These are phyloP conservation scores for Drosophila incognita DNA, from an alignment of 2,888 invertebrate species.

Conservation along the genomic window DNA sequence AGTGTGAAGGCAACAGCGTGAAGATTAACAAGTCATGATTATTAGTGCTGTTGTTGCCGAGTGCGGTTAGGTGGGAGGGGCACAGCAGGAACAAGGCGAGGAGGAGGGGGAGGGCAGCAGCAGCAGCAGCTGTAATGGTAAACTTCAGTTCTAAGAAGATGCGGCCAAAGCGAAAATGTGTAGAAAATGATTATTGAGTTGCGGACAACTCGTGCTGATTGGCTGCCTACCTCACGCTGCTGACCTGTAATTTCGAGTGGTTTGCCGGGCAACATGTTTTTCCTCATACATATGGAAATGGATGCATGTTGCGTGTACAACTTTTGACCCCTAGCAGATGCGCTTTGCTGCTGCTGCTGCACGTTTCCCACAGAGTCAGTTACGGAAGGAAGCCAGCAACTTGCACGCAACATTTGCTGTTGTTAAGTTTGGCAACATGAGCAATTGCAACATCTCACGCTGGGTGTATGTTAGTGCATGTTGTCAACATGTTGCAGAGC, in stretches of 20 bases:
- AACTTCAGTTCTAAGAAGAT: constrained; percentile 10
- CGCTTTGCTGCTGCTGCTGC: constrained; percentile 10
- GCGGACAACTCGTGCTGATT: constrained; percentile 35
- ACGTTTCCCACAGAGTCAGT: constrained; percentile 20
- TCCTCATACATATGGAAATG: constrained; percentile 13
- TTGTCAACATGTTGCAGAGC: constrained; percentile 71
- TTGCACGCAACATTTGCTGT: constrained; percentile 39
- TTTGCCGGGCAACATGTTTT: constrained; percentile 43
- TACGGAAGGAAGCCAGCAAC: constrained; percentile 1
- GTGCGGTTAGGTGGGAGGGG: background rate
- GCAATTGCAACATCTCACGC: constrained; percentile 51
- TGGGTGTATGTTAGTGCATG: constrained; percentile 36
- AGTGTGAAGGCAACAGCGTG: constrained; percentile 66
- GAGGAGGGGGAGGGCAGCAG: background rate
- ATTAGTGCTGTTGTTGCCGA: constrained; percentile 57
- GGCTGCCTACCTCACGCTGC: constrained; percentile 43
- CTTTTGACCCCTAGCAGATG: constrained; percentile 58
- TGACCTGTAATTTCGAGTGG: constrained; percentile 54
- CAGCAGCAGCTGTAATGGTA: background rate
- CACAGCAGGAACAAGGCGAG: background rate
- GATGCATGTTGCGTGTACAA: constrained; percentile 53
- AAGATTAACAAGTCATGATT: constrained; percentile 83
- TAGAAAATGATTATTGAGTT: constrained; percentile 48
- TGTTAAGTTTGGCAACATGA: constrained; percentile 40
- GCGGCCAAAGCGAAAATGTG: constrained; percentile 30